Evolutionary conservation across 2,797 vertebrate genomes (phyloP).

Genomic region (Sphenodon punctatus): DNA sequence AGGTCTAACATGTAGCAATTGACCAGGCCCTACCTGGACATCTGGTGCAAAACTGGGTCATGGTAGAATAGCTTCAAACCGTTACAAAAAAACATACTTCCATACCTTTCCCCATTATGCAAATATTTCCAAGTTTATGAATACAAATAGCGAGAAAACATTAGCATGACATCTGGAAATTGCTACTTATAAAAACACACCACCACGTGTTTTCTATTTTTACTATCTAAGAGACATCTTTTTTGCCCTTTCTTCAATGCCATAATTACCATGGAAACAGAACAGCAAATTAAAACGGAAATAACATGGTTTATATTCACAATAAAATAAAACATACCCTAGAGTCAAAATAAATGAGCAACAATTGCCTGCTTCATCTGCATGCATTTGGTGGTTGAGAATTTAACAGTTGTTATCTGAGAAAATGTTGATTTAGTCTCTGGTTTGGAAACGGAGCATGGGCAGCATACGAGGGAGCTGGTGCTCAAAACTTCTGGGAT

Average conservation of each 20-base stretch:
- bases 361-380: slow-evolving; percentile 36
- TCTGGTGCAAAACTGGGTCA: neutral
- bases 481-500: neutral
- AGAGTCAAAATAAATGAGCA: slow-evolving; percentile 55
- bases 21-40: neutral
- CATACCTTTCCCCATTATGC: slow-evolving; percentile 4
- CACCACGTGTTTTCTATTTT: slow-evolving; percentile 44
- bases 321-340: slow-evolving; percentile 62
- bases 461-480: neutral
- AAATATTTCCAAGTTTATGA: slow-evolving; percentile 44
- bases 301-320: slow-evolving; percentile 63
- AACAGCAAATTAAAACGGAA: slow-evolving; percentile 73
- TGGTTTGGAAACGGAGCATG: neutral
- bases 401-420: neutral
- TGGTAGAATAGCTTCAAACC: neutral
- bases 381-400: neutral
- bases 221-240: slow-evolving; percentile 38
- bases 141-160: slow-evolving; percentile 24
- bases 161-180: slow-evolving; percentile 50
- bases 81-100: neutral
- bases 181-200: slow-evolving; percentile 28
- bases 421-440: neutral
- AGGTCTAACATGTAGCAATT: neutral
- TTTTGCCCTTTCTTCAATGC: slow-evolving; percentile 52
- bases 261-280: slow-evolving; percentile 79